phyloP scores from a whole-genome alignment of 1,140 invertebrate genomes.

The Muscidifurax raptorellus region DNA sequence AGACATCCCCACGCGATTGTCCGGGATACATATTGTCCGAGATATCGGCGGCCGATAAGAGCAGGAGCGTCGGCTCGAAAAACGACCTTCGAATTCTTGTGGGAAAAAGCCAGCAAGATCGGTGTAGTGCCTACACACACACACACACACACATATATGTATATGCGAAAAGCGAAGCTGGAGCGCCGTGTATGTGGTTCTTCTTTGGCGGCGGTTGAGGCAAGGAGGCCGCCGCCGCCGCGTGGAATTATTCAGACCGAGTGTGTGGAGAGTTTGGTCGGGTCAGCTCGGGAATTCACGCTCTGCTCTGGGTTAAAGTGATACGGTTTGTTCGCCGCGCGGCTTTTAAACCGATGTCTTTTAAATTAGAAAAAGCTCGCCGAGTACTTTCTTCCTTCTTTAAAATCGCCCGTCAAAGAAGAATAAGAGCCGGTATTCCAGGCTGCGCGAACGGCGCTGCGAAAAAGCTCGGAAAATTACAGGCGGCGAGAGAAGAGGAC shows the following conservation, averaged over 20 bases:
- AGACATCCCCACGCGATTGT: constrained; percentile 36
- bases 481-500: not conserved
- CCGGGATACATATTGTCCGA: constrained; percentile 44
- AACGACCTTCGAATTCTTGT: not conserved
- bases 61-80: not conserved
- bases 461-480: not conserved
- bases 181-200: not conserved
- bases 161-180: not conserved
- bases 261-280: not conserved
- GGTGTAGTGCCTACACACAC: too few relatives aligned
- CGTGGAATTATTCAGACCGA: not conserved
- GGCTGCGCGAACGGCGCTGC: too few relatives aligned
- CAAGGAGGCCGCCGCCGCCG: not conserved
- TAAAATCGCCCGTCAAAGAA: not conserved
- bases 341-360: constrained; percentile 16
- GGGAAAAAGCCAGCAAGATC: not conserved
- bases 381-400: not conserved
- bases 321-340: not conserved
- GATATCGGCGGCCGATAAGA: constrained; percentile 38
- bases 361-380: not conserved
- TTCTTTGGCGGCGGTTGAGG: not conserved
- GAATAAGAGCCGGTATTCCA: not conserved
- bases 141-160: too few relatives aligned
- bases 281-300: not conserved
- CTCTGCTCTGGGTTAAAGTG: not conserved